These are phyloP conservation scores for Tapera naevia DNA, from an alignment of 2,797 vertebrate genomes.

Conservation along the genomic window DNA sequence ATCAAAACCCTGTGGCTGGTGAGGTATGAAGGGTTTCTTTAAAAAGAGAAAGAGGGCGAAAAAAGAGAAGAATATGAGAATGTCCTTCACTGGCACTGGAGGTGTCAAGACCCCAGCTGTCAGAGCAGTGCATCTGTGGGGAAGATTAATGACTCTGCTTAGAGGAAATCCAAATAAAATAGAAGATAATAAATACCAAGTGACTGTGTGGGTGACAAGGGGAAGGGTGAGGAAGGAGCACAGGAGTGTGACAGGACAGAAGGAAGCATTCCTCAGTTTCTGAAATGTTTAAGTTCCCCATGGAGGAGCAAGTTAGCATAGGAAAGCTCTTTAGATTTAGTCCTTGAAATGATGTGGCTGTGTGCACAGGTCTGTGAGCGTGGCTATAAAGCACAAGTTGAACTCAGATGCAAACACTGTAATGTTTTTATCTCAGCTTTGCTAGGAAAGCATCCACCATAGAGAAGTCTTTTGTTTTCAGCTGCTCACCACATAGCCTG, in stretches of 20 bases:
- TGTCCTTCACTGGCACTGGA: constrained; percentile 37
- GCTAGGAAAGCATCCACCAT: background rate
- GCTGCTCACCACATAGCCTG: background rate
- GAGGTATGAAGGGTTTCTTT: constrained; percentile 51
- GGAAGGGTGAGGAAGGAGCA: constrained; percentile 37
- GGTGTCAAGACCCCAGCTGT: constrained; percentile 71
- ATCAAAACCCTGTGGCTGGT: constrained; percentile 51
- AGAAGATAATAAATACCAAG: constrained; percentile 70
- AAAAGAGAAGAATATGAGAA: background rate
- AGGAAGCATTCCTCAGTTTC: background rate
- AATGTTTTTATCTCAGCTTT: background rate
- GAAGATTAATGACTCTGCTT: constrained; percentile 79
- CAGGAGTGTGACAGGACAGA: background rate
- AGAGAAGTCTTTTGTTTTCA: background rate
- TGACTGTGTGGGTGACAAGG: constrained; percentile 41
- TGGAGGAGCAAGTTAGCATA: constrained; percentile 54
- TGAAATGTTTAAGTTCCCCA: constrained; percentile 6
- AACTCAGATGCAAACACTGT: background rate
- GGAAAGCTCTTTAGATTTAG: constrained; percentile 30
- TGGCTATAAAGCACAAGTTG: background rate
- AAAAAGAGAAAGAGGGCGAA: background rate
- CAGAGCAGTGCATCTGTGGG: constrained; percentile 62
- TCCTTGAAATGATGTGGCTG: background rate
- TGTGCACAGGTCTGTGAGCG: background rate
- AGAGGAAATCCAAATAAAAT: constrained; percentile 74